phyloP scores from a whole-genome alignment of 92 coral and sea anemone genomes.

The Parazoanthus swiftii region DNA sequence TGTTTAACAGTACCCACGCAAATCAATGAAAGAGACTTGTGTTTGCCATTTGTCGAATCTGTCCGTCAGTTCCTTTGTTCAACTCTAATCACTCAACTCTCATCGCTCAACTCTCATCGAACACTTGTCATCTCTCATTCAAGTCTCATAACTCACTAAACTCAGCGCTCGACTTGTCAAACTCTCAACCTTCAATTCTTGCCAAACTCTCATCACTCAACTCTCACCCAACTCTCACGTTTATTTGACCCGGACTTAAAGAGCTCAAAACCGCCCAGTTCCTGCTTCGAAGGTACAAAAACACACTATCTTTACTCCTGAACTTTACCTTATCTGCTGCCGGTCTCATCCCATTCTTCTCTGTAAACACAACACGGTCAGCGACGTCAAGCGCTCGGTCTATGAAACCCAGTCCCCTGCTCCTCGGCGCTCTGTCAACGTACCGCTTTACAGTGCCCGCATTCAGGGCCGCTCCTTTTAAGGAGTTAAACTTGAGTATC shows the following conservation, averaged over 20 bases:
- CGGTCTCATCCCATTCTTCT: constrained; percentile 31
- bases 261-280: no score
- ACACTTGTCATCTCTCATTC: background rate
- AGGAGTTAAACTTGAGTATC: background rate
- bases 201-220: background rate
- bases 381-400: constrained; percentile 25
- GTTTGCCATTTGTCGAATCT: no score
- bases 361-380: constrained; percentile 8
- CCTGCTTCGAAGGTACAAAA: background rate
- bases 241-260: no score
- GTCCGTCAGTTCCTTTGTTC: no score
- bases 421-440: background rate
- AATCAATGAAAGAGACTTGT: no score
- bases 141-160: background rate
- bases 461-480: background rate
- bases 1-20: no score
- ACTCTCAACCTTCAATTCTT: background rate
- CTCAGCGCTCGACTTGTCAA: background rate
- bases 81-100: no score
- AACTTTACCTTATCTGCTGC: constrained; percentile 16
- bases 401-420: constrained; percentile 24
- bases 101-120: no score
- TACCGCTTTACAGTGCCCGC: background rate
- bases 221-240: background rate
- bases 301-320: background rate